Evolutionary conservation across 2,113 vertebrate genomes (phyloP), one percentile per base, ranked within the genome.

Genomic region (Melozone crissalis): DNA sequence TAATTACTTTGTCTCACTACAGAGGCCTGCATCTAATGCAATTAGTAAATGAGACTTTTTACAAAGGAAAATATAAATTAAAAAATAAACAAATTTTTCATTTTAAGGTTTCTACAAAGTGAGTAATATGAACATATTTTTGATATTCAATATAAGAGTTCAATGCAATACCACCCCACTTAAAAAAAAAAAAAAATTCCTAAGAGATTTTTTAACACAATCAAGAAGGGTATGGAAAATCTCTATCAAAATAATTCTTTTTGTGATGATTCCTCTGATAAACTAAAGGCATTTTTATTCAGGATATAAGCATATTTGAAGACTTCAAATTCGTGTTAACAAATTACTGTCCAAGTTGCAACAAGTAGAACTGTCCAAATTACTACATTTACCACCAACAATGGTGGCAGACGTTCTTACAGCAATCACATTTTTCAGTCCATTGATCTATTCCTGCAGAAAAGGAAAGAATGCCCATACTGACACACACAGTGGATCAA

Each of bases 151-250:
- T 51, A 33, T 51, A 73, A 35, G 2, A 76, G 10, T 61, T 35
- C 18, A 67, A 33, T 23, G 5, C 18, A 87, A 57, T 30, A 10
- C 2, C 13, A 44, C 9, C 4, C 5, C 13, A 78, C 39, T 82
- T 61, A 6, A 9, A 84, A 84, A 26, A 41, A 21, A 87, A 57
- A 3, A 7, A 11, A n/a, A n/a, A n/a, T n/a, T 58, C 11, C 6
- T 18, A 24, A 14, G 2, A n/a, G 1, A 10, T 24, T 55, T 74
- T 71, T 71, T 33, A 55, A 0, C 6, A 39, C 4, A n/a, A 4
- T 52, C 23, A 35, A 20, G 21, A 66, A 54, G 14, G 6, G 58
- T 33, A 21, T 63, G 5, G 33, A 88, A 75, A 72, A 75, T 71
- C 8, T 75, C 52, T 49, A 37, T 10, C 10, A 16, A 71, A 71